phyloP scores from a whole-genome alignment of 2,888 invertebrate species.

The Meganola albula region DNA sequence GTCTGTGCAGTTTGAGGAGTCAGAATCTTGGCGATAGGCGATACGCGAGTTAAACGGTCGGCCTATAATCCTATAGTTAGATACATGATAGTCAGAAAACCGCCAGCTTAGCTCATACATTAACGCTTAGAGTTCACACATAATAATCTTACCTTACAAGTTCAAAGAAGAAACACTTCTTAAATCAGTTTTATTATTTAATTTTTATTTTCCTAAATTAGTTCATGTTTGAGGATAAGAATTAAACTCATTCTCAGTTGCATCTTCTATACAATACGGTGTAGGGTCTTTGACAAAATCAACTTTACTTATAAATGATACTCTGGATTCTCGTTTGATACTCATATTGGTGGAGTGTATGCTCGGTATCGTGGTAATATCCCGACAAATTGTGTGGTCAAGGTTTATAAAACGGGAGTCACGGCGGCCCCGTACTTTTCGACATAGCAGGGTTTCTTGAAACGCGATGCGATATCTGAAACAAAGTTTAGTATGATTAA shows the following conservation, averaged over 20 bases:
- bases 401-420: constrained; percentile 65
- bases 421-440: constrained; percentile 48
- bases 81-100: too few relatives aligned
- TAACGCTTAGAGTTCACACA: too few relatives aligned
- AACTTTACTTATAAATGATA: constrained; percentile 50
- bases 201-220: not conserved
- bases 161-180: not conserved
- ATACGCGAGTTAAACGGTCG: too few relatives aligned
- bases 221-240: constrained; percentile 33
- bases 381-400: constrained; percentile 69
- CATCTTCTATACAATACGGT: constrained; percentile 41
- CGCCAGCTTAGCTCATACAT: too few relatives aligned
- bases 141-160: too few relatives aligned
- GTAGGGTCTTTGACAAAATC: constrained; percentile 55
- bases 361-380: constrained; percentile 55
- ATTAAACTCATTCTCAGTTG: constrained; percentile 30
- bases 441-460: constrained; percentile 83
- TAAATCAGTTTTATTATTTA: not conserved
- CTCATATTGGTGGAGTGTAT: constrained; percentile 37
- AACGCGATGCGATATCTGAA: constrained; percentile 87
- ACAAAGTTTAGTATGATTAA: too few relatives aligned
- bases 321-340: constrained; percentile 42
- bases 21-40: too few relatives aligned
- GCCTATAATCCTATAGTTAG: too few relatives aligned
- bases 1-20: too few relatives aligned